Evolutionary conservation across 2,113 vertebrate species (phyloP).

Genomic region (Nibea albiflora): DNA sequence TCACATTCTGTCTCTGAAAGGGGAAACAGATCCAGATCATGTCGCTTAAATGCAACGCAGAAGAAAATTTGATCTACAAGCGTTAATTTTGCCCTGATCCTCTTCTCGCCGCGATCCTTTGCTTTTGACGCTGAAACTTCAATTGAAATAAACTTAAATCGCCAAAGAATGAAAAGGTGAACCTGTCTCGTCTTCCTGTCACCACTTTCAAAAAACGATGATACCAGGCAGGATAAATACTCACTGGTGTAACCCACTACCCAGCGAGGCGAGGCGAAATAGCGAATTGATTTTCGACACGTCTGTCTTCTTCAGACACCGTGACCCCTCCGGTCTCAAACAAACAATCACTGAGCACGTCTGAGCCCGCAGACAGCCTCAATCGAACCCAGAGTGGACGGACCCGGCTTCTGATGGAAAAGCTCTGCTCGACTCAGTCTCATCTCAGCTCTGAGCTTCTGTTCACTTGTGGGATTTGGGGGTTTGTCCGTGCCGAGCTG

Average conservation of each 20-base stretch:
- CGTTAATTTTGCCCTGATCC: neutral
- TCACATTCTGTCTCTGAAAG: neutral
- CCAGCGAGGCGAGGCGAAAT: conserved; percentile 31
- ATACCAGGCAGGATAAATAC: conserved; percentile 47
- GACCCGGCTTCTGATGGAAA: conserved; percentile 23
- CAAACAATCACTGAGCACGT: conserved; percentile 39
- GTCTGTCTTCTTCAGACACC: conserved; percentile 38
- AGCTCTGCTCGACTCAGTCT: conserved; percentile 33
- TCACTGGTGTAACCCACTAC: conserved; percentile 59
- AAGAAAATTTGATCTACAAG: neutral
- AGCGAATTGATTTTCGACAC: conserved; percentile 32
- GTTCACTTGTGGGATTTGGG: conserved; percentile 12
- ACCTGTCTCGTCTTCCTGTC: conserved; percentile 35
- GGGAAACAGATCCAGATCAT: neutral
- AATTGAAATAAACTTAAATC: neutral
- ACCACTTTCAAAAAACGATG: conserved; percentile 6
- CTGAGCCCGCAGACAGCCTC: conserved; percentile 34
- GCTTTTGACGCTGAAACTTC: neutral
- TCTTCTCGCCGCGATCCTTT: neutral
- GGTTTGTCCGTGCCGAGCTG: conserved; percentile 34
- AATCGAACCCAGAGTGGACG: conserved; percentile 40
- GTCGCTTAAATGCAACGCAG: neutral
- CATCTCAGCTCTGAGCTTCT: conserved; percentile 43
- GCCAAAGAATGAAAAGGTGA: conserved; percentile 15
- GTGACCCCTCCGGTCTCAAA: conserved; percentile 35